Evolutionary conservation across 2,797 vertebrate species (phyloP).

Genomic region (Esox masquinongy): DNA sequence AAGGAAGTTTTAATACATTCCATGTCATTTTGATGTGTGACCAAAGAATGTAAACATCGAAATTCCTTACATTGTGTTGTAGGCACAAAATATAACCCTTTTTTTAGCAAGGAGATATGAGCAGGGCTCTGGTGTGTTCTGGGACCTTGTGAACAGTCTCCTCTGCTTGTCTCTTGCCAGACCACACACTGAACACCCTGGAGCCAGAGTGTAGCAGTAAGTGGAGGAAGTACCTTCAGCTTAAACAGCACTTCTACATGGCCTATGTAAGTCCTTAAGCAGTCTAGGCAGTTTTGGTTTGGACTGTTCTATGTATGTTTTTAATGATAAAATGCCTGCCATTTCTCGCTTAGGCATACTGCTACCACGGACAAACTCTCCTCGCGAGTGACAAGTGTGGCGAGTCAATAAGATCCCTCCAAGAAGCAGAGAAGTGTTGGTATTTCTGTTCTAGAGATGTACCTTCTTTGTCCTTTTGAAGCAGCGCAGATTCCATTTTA

Average conservation of each 20-base stretch:
- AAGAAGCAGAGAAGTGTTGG: constrained; percentile 96
- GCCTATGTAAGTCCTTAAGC: constrained; percentile 86
- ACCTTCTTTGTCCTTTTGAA: not conserved
- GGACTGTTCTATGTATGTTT: not conserved
- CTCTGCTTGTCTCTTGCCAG: constrained; percentile 63
- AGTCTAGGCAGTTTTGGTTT: not conserved
- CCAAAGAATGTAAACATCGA: too few species aligned
- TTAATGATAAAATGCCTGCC: not conserved
- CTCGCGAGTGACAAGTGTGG: constrained; percentile 93
- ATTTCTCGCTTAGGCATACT: constrained; percentile 80
- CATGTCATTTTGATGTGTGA: too few species aligned
- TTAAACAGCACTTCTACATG: constrained; percentile 97
- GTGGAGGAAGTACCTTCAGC: constrained; percentile 96
- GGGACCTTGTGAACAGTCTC: too few species aligned
- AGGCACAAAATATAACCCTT: too few species aligned
- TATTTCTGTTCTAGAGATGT: constrained; percentile 28
- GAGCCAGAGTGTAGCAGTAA: constrained; percentile 90
- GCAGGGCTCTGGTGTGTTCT: too few species aligned
- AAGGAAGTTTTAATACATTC: too few species aligned
- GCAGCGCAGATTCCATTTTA: not conserved
- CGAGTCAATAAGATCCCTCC: constrained; percentile 92
- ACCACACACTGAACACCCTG: constrained; percentile 92
- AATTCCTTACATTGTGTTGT: too few species aligned
- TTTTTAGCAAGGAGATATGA: too few species aligned
- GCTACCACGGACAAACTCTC: constrained; percentile 94